Evolutionary conservation across 2,888 invertebrate species (phyloP).

Genomic region (Eristalis tenax): DNA sequence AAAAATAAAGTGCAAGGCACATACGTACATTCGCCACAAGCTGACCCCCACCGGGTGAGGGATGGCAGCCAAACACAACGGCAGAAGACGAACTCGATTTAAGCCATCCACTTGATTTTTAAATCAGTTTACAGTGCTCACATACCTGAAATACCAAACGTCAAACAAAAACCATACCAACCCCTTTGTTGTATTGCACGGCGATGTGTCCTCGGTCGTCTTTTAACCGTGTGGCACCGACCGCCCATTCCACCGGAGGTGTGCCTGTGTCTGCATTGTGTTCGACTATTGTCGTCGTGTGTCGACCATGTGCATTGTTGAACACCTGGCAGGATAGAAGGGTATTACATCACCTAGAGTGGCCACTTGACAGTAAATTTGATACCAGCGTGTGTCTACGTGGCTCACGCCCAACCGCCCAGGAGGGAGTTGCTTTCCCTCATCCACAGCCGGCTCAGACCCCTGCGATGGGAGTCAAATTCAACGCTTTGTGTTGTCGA

Average conservation of each 20-base stretch:
- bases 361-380: constrained; percentile 70
- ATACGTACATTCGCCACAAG: no score
- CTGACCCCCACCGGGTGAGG: no score
- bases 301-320: constrained; percentile 68
- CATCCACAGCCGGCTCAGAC: not conserved
- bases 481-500: not conserved
- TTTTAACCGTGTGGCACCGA: constrained; percentile 39
- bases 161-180: constrained; percentile 55
- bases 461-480: not conserved
- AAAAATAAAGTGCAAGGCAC: no score
- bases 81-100: not conserved
- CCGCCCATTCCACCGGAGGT: not conserved
- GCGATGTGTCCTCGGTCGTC: constrained; percentile 38
- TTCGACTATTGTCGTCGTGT: constrained; percentile 58
- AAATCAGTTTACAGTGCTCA: constrained; percentile 59
- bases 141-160: constrained; percentile 57
- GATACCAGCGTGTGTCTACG: constrained; percentile 39
- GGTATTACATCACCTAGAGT: constrained; percentile 70
- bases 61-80: not conserved
- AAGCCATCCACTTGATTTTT: constrained; percentile 64
- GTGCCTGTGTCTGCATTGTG: constrained; percentile 43
- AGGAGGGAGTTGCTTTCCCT: no score
- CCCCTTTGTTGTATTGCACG: constrained; percentile 53
- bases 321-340: constrained; percentile 66
- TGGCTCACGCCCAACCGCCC: not conserved